Base-by-base conservation (phyloP, 1,140 invertebrate species). In the Brachionus rubens region DNA sequence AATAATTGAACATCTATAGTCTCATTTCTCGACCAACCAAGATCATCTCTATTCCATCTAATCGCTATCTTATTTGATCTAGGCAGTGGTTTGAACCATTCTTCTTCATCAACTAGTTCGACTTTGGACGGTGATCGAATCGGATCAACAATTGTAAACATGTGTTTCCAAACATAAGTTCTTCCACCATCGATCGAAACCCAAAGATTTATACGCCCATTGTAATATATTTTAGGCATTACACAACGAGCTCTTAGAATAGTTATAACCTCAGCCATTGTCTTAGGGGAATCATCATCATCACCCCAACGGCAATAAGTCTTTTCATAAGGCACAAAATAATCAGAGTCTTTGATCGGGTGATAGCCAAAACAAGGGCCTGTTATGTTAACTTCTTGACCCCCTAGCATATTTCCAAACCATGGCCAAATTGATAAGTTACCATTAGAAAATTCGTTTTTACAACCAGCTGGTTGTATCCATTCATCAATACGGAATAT, bases 401-500 rank as follows among this genome's bases (percentile, higher is more conserved):
- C 93, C 2, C 93, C 93, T 52, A 97, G 85, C 94, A 97, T 96
- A 82, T 93, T 93, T 16, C 93, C 93, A 81, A 91, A 93, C 83
- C 95, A 91, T 0, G 94, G 92, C 0, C 93, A 92, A 81, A 96
- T 94, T 62, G 91, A 89, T 28, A 96, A 82, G 0, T 90, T 89
- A 76, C 72, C 65, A 77, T 65, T 52, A 40, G 75, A 68, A 79
- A 65, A 78, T 54, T 81, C 80, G 43, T 84, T 81, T 70, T 87
- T 86, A 81, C 94, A 96, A 36, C 90, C 92, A 43, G 93, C 94
- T 77, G 92, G 87, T 82, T 95, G 89, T 81, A 96, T 94, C 80
- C 92, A 91, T 83, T 97, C 94, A 80, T 97, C 94, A 65, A 96
- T 91, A 75, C 94, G 88, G 86, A 96, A 97, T 78, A 95, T 91